Conservation (phyloP, 2,888 invertebrate genomes). For the Therioaphis trifolii region DNA sequence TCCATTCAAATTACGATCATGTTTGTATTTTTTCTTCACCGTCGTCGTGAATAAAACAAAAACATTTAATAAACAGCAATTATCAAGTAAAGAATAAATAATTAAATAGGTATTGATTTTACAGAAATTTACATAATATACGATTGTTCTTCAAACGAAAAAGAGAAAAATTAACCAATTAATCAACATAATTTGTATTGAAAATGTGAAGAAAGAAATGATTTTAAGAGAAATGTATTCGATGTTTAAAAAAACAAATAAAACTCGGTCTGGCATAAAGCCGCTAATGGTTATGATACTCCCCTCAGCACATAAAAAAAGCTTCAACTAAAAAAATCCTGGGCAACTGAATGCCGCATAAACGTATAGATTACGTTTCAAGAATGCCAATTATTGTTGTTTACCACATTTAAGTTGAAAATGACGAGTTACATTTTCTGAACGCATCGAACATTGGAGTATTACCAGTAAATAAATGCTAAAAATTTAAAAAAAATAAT, state of each 20-base stretch:
- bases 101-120: not conserved
- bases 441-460: not conserved
- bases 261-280: conserved; percentile 33
- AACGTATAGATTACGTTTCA: conserved; percentile 46
- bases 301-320: conserved; percentile 13
- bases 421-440: not conserved
- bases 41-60: too few species aligned
- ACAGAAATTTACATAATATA: not conserved
- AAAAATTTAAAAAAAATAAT: not conserved
- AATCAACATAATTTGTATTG: conserved; percentile 21
- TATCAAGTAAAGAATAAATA: not conserved
- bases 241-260: conserved; percentile 46
- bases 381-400: conserved; percentile 52
- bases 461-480: not conserved
- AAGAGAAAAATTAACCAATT: conserved; percentile 8
- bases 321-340: not conserved
- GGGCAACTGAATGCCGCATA: conserved; percentile 31
- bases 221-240: conserved; percentile 24
- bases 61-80: not conserved
- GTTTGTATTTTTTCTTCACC: not conserved
- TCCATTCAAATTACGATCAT: not conserved
- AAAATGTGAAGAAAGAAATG: not conserved
- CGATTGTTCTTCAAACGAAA: not conserved
- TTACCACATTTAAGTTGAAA: conserved; percentile 18
- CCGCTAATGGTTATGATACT: conserved; percentile 35